Evolutionary conservation across 2,888 invertebrate genomes (phyloP), one percentile per base, ranked within the genome.

Genomic region (Acanthoscelides obtectus): DNA sequence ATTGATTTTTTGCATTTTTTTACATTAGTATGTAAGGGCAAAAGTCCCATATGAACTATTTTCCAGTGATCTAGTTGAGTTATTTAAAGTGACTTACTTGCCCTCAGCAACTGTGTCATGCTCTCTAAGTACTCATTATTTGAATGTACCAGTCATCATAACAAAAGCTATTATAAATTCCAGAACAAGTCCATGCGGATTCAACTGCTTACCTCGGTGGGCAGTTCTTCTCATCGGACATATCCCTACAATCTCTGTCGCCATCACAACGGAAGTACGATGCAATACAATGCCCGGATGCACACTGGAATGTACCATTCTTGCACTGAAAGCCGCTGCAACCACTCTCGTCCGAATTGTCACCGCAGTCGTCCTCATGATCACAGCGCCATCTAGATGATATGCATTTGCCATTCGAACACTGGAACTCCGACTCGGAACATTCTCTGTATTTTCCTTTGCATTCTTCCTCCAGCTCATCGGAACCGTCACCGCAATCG

Each of bases 291-390:
- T 98, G 98, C 0, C 97, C 97, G 20, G 94, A 96, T 70, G 90
- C 88, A 81, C 97, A 97, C 85, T 96, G 95, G 93, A 96, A 97
- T 19, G 95, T 94, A 45, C 94, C 94, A 75, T 94, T 93, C 88
- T 94, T 95, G 86, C 96, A 96, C 80, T 92, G 90, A 86, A 93
- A 95, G 2, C 92, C 92, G 69, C 91, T 91, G 81, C 97, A 97
- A 70, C 91, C 91, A 73, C 91, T 86, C 84, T 97, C 97, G 82
- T 99, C 99, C 2, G 95, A 93, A 79, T 94, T 94, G 84, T 99
- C 98, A 0, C 97, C 96, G 81, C 98, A 99, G 83, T 99, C 98
- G 83, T 98, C 96, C 84, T 98, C 97, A 85, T 95, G 95, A 83
- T 98, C 98, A 84, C 98, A 98, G 65, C 95, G 90, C 96, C 97